These are phyloP conservation scores for Drosophila seclusa DNA, from an alignment of 2,888 invertebrate genomes.

Conservation along the genomic window DNA sequence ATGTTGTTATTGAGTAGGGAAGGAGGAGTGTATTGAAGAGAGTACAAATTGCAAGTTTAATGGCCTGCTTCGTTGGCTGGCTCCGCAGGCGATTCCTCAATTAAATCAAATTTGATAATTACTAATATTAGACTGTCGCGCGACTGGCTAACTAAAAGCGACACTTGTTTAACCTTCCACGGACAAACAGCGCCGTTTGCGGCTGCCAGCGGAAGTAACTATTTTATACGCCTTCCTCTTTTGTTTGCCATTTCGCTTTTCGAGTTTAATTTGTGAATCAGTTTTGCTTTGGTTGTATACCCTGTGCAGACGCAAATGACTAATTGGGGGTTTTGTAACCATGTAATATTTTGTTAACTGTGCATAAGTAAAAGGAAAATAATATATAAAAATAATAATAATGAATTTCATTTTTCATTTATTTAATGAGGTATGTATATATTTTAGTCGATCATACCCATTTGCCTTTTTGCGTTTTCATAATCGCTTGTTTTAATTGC, in stretches of 20 bases:
- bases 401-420: neutral
- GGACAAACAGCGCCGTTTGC: slow-evolving; percentile 28
- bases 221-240: slow-evolving; percentile 71
- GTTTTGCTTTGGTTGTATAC: slow-evolving; percentile 44
- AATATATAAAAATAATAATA: too few relatives aligned
- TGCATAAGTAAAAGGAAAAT: neutral
- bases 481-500: slow-evolving; percentile 74
- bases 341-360: neutral
- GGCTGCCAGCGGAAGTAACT: slow-evolving; percentile 74
- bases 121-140: slow-evolving; percentile 49
- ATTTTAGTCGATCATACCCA: neutral
- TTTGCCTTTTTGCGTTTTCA: slow-evolving; percentile 36
- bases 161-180: slow-evolving; percentile 57
- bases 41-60: slow-evolving; percentile 31
- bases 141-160: slow-evolving; percentile 40
- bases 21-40: slow-evolving; percentile 3
- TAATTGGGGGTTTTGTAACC: neutral
- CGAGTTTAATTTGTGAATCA: slow-evolving; percentile 66
- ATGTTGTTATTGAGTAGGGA: slow-evolving; percentile 14
- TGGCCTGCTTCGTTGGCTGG: neutral
- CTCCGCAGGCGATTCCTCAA: slow-evolving; percentile 54
- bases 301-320: neutral
- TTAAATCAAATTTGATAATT: slow-evolving; percentile 77
- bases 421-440: slow-evolving; percentile 14
- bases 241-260: slow-evolving; percentile 37